A percentile compares a stretch with the other conserved stretches of the same genome.
Evolutionary conservation across 2,888 invertebrate genomes (phyloP).

Genomic region (Drosophila anomelani): DNA sequence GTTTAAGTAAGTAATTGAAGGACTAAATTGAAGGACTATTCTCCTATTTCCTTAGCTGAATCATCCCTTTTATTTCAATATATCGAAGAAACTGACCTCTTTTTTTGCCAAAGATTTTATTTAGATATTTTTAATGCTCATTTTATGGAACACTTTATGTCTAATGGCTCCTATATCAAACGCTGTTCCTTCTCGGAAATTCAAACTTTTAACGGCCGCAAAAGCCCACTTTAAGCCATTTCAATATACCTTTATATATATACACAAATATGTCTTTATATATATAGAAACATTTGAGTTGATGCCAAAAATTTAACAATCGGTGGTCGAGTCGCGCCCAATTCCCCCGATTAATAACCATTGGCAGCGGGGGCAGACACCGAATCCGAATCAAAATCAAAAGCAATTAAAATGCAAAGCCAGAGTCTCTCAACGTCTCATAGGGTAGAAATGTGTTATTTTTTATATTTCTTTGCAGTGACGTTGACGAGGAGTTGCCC

Average conservation of each 20-base stretch:
- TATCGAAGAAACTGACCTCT: too few species aligned
- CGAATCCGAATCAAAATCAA: conserved; percentile 50
- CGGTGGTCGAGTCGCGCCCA: conserved; percentile 64
- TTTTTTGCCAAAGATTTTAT: too few species aligned
- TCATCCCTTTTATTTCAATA: too few species aligned
- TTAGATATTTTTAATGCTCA: too few species aligned
- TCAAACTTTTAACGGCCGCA: conserved; percentile 10
- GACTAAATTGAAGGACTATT: too few species aligned
- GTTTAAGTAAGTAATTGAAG: too few species aligned
- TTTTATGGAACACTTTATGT: conserved; percentile 2
- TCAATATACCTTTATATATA: background rate
- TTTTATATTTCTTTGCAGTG: conserved; percentile 22
- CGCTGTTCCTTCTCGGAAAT: conserved; percentile 12
- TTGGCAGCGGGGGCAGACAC: conserved; percentile 67
- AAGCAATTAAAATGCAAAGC: conserved; percentile 80
- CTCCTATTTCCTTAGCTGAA: too few species aligned
- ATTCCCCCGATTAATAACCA: conserved; percentile 52
- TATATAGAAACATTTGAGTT: conserved; percentile 30
- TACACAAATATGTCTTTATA: background rate
- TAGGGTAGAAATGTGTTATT: conserved; percentile 46
- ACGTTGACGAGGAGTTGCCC: conserved; percentile 69
- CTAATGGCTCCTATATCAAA: background rate
- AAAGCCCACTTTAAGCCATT: background rate
- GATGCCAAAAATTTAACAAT: conserved; percentile 59
- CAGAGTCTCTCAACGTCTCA: conserved; percentile 32